Base-by-base conservation (phyloP, 2,888 invertebrate species). In the Phasia obesa region DNA sequence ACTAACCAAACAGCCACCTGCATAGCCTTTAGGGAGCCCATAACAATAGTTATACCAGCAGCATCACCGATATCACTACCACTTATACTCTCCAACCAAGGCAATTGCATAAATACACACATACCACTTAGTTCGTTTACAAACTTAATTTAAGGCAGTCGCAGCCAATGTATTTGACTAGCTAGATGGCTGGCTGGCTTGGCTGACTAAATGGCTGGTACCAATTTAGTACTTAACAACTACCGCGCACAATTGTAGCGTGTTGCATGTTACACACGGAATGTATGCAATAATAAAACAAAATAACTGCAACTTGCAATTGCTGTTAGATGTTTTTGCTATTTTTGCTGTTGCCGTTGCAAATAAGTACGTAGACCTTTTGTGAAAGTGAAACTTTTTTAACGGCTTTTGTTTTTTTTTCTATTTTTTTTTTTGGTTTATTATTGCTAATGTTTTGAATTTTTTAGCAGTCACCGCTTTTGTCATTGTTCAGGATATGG, bases 361-460 rank as follows among this genome's bases (percentile, higher is more conserved):
- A 47, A 69, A 60, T 78, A 69, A 86, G 85, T 86, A 85, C 87
- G 85, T 85, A 90, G 89, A 89, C 89, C 89, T 89, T 88, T 89
- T 87, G 89, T 89, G 89, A 89, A 89, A 89, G 89, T 89, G 89
- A 89, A 90, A 89, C 88, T 90, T 87, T 59, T 31, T 51, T 69
- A 79, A 70, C 64, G 78, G 69, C 62, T 78, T 81, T 79, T 77
- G 4, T 9, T 75, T 82, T 79, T 75, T n/a, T n/a, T n/a, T n/a
- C n/a, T n/a, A n/a, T n/a, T n/a, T 81, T 79, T 77, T 11, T 9
- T 75, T 82, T 79, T 75, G 47, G 23, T 75, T 81, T 83, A 69
- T 65, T 78, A 71, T 81, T 75, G 62, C 55, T 53, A 78, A 62
- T 23, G 69, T 57, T 77, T 76, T 80, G 60, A 64, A 67, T 59